Conservation (phyloP, 1,140 invertebrate species). For the Pogonomyrmex californicus region DNA sequence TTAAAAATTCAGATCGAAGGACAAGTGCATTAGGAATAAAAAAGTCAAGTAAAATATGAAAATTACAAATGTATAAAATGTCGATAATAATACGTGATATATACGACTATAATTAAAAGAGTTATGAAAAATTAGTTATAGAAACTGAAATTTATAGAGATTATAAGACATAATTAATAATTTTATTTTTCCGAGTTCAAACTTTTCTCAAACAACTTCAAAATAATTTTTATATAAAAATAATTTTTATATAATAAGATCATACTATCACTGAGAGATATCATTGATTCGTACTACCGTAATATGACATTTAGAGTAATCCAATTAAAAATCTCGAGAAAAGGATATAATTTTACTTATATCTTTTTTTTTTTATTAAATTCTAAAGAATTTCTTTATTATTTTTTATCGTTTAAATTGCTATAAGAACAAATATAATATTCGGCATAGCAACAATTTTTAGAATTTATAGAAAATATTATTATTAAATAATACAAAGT, state of each 20-base stretch:
- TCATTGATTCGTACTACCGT: constrained; percentile 1
- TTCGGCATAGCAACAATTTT: background rate
- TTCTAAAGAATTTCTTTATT: background rate
- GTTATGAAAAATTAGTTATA: background rate
- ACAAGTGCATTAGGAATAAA: background rate
- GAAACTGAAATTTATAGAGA: background rate
- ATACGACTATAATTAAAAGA: background rate
- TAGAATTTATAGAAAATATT: background rate
- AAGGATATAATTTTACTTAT: constrained; percentile 11
- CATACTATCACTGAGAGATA: background rate
- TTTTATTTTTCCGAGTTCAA: no score
- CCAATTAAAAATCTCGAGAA: constrained; percentile 2
- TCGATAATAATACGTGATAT: background rate
- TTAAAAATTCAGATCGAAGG: background rate
- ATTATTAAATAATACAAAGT: background rate
- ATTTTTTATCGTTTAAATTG: background rate
- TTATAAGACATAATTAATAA: no score
- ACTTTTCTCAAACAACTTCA: no score
- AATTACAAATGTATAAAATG: background rate
- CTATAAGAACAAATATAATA: background rate
- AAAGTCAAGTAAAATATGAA: background rate
- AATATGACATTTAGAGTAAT: background rate
- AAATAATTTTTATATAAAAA: background rate
- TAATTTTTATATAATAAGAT: background rate
- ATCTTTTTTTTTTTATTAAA: background rate